Conservation (phyloP, 2,797 vertebrate genomes). For the Gymnothorax javanicus region DNA sequence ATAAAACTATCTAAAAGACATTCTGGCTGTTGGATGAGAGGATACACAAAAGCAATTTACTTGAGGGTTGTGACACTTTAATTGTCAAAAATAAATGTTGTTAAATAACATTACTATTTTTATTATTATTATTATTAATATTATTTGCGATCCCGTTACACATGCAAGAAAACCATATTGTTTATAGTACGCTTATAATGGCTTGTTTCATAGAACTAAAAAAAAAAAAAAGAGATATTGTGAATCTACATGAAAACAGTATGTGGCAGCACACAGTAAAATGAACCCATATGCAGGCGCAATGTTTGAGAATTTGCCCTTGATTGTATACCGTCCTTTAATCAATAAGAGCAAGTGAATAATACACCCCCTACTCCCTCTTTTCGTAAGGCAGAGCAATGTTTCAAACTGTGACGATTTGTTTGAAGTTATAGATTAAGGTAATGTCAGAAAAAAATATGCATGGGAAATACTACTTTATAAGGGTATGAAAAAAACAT, state of each 20-base stretch:
- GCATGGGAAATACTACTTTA: neutral
- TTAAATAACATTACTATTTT: too few relatives aligned
- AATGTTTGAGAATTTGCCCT: neutral
- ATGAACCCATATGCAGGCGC: neutral
- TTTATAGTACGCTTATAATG: neutral
- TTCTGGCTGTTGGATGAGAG: too few relatives aligned
- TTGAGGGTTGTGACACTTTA: too few relatives aligned
- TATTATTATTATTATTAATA: too few relatives aligned
- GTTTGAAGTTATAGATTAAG: slow-evolving; percentile 7
- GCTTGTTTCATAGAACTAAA: neutral
- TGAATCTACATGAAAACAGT: neutral
- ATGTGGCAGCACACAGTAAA: neutral
- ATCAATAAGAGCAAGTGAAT: too few relatives aligned
- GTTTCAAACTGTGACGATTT: neutral
- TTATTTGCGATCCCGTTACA: neutral
- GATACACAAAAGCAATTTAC: too few relatives aligned
- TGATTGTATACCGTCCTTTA: neutral
- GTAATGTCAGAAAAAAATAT: neutral
- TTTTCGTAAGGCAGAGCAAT: neutral
- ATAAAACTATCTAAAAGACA: too few relatives aligned
- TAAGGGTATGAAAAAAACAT: neutral
- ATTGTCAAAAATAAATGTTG: too few relatives aligned
- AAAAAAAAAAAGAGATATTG: neutral
- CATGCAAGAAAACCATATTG: neutral
- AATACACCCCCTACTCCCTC: neutral